Evolutionary conservation across 2,888 invertebrate genomes (phyloP), one percentile per base, ranked within the genome.

Genomic region (Automeris io): DNA sequence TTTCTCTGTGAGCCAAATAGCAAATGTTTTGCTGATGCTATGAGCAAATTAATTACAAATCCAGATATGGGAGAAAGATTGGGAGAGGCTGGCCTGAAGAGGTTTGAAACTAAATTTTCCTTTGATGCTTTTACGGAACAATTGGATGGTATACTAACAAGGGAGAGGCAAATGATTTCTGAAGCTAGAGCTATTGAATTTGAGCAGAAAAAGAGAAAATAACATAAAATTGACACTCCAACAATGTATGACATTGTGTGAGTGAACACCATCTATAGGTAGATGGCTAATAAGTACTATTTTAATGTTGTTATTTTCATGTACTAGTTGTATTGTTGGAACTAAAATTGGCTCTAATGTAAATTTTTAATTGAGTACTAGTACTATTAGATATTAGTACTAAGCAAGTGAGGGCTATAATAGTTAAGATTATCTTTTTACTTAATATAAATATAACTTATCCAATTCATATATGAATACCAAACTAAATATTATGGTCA

Each of bases 91-190:
- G 97, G 96, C 0, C 88, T 88, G 42, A 88, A 91, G 51, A 88
- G 94, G 49, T 94, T 97, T 50, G 88, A 92, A 37, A 89, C 91
- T 1, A 90, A 90, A 49, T 98, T 98, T 73, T 96, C 97, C 0
- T 95, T 95, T 71, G 88, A 91, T 52, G 92, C 93, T 22, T 98
- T 97, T 69, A 88, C 90, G 0, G 87, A 89, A 33, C 90, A 91
- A 53, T 75, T 95, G 37, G 90, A 92, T 59, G 75, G 85, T 7
- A 83, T 89, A 41, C 52, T 88, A 37, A 71, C 59, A n/a, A 67
- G 86, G 22, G 85, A 86, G 43, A 61, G 81, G 26, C 82, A 86
- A 46, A 63, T 81, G 7, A 72, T 80, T 2, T 81, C 83, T 16
- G 82, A 83, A 51, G 79, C 68, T 0, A 58, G 80, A 38, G 68